phyloP scores from a whole-genome alignment of 2,797 vertebrate species.

The Chromis chromis region DNA sequence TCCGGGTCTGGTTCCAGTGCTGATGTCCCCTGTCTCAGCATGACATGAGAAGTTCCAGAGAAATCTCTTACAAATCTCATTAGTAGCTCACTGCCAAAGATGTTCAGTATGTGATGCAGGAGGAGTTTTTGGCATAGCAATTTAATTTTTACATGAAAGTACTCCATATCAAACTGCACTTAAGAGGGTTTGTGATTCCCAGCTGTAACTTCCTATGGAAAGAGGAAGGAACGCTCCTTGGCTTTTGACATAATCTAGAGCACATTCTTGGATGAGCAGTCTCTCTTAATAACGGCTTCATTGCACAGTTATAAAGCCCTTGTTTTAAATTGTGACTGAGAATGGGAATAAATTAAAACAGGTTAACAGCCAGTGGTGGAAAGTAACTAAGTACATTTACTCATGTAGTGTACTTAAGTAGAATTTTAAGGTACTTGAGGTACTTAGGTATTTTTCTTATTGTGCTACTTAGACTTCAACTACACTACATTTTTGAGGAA shows the following conservation, averaged over 20 bases:
- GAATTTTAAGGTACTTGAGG: no score
- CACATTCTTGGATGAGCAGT: constrained; percentile 43
- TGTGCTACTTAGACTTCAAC: no score
- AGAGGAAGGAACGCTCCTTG: constrained; percentile 2
- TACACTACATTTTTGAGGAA: no score
- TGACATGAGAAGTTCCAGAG: constrained; percentile 17
- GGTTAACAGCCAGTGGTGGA: neutral
- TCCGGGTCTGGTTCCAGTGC: neutral
- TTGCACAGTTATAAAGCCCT: constrained; percentile 18
- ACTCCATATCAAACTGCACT: constrained; percentile 33
- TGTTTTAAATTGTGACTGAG: neutral
- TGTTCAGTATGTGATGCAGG: constrained; percentile 4
- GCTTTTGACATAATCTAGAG: constrained; percentile 27
- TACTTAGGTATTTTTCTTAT: no score
- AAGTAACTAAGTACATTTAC: neutral
- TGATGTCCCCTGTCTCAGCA: constrained; percentile 27
- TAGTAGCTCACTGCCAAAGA: constrained; percentile 32
- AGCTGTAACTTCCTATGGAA: constrained; percentile 28
- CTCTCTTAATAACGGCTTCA: constrained; percentile 20
- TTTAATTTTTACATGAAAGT: constrained; percentile 14
- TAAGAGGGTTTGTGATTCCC: constrained; percentile 29
- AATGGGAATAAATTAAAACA: neutral
- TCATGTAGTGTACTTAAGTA: neutral
- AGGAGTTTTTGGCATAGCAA: constrained; percentile 7
- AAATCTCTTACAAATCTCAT: constrained; percentile 44